Evolutionary conservation across 2,113 vertebrate genomes (phyloP), one percentile per base, ranked within the genome.

Genomic region (Gallinago undulata): DNA sequence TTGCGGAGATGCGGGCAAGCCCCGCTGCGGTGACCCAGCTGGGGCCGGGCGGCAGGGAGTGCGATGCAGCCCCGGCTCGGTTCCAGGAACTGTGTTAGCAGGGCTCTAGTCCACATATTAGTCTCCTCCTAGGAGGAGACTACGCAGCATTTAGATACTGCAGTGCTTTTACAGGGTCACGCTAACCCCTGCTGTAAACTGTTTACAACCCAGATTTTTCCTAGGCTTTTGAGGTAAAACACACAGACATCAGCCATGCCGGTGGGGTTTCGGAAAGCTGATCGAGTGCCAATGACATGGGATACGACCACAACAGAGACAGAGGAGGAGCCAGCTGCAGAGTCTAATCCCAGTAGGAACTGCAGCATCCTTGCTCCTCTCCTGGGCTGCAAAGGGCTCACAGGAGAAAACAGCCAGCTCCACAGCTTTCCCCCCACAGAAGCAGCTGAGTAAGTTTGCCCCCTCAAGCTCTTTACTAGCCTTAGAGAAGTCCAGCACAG

Each of bases 21-120:
- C 87, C 75, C 4, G 15, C 55, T 95, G 89, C 41, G n/a, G 90
- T 82, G 75, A 87, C 84, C 86, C 55, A 84, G 16, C 53, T 19
- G 1, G 78, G 78, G 62, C 92, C 82, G 33, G 74, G 79, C 13
- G 6, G 62, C 55, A 24, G 78, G 64, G 70, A 91, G 70, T 3
- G 13, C 3, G 3, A 82, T 94, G 92, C 94, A 94, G 91, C 70
- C 84, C 87, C 84, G 95, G 94, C 96, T 94, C 37, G 78, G 91
- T 94, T 96, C 95, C 96, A 97, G 96, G 66, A 96, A 95, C 93
- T 90, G 89, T 96, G 95, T 95, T 96, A 96, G 94, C 93, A 94
- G 93, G 91, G 93, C 94, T 94, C 81, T 67, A 83, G 96, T 95
- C 92, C 91, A 93, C 1, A 27, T 89, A 85, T 87, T 43, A 94